phyloP scores from a whole-genome alignment of 2,888 invertebrate species.

The Lycia hirtaria region DNA sequence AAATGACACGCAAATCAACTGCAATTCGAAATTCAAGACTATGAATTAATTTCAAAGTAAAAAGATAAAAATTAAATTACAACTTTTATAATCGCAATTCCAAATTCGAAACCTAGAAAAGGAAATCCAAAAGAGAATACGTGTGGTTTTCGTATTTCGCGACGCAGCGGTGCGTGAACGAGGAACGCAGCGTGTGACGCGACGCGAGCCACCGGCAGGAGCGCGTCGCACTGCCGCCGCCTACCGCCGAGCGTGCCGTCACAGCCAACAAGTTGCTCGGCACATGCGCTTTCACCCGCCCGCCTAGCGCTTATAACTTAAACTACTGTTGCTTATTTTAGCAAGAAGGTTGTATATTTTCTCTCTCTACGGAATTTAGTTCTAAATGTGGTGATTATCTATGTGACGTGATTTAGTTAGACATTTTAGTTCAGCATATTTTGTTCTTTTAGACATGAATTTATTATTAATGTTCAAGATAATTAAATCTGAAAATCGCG shows the following conservation, averaged over 20 bases:
- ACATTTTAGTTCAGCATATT: too few relatives aligned
- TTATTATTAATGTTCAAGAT: too few relatives aligned
- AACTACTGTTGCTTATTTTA: neutral
- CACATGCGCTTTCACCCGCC: constrained; percentile 77
- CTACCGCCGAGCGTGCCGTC: constrained; percentile 76
- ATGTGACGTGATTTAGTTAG: too few relatives aligned
- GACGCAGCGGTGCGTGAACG: constrained; percentile 52
- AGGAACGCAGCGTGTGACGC: constrained; percentile 42
- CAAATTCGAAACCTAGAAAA: constrained; percentile 20
- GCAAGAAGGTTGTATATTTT: too few relatives aligned
- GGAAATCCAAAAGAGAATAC: constrained; percentile 23
- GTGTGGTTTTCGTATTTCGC: constrained; percentile 45
- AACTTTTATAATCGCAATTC: constrained; percentile 4
- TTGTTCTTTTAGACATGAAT: too few relatives aligned
- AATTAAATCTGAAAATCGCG: too few relatives aligned
- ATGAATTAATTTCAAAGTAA: too few relatives aligned
- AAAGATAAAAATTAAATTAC: neutral
- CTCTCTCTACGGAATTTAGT: too few relatives aligned
- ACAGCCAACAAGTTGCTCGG: constrained; percentile 82
- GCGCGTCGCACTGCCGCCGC: constrained; percentile 78
- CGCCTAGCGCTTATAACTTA: constrained; percentile 47
- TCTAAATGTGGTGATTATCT: too few relatives aligned
- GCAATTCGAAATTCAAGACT: neutral
- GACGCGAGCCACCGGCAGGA: constrained; percentile 64
- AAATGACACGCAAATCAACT: neutral